A percentile compares a stretch with the other conserved stretches of the same genome.
Evolutionary conservation across 2,888 invertebrate genomes (phyloP).

Genomic region (Xanthorhoe designata): DNA sequence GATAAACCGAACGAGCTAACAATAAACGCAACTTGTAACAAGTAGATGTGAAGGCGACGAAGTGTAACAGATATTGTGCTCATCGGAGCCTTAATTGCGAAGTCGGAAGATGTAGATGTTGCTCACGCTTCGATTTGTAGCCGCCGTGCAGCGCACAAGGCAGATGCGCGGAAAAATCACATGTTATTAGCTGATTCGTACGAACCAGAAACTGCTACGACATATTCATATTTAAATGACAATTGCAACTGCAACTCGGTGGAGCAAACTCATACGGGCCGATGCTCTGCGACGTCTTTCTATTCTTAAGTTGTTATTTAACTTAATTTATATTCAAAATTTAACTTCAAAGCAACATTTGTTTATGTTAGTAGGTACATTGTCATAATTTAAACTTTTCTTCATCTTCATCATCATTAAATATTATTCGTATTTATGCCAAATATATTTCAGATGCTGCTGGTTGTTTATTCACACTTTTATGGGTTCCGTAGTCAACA

Average conservation of each 20-base stretch:
- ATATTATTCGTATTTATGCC: too few species aligned
- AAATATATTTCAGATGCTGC: too few species aligned
- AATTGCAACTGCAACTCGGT: slow-evolving; percentile 61
- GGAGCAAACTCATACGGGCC: slow-evolving; percentile 64
- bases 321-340: not conserved
- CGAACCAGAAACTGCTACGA: slow-evolving; percentile 61
- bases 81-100: slow-evolving; percentile 55
- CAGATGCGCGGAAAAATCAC: slow-evolving; percentile 81
- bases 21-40: slow-evolving; percentile 15
- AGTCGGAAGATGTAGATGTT: slow-evolving; percentile 35
- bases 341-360: not conserved
- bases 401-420: too few species aligned
- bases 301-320: not conserved
- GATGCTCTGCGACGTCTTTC: not conserved
- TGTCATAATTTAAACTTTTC: too few species aligned
- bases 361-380: not conserved
- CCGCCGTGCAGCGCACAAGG: slow-evolving; percentile 17
- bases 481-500: too few species aligned
- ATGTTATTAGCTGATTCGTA: slow-evolving; percentile 73
- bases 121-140: slow-evolving; percentile 22
- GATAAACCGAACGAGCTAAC: slow-evolving; percentile 16
- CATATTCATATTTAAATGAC: slow-evolving; percentile 83
- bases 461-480: too few species aligned
- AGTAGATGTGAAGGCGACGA: not conserved
- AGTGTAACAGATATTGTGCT: slow-evolving; percentile 32